These are phyloP conservation scores for Andrena cerasifolii DNA, from an alignment of 1,140 invertebrate species.

Conservation along the genomic window DNA sequence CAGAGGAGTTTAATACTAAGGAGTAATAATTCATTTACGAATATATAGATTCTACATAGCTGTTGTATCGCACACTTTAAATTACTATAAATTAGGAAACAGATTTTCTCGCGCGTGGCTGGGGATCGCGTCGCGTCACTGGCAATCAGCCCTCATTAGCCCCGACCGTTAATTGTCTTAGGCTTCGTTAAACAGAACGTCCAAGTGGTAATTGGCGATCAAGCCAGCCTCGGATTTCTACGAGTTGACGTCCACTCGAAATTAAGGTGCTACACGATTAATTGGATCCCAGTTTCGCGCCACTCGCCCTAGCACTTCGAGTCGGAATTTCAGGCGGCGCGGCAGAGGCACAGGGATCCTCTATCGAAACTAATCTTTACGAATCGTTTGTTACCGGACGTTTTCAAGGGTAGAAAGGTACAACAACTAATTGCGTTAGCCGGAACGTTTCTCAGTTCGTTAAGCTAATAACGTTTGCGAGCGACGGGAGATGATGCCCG, in stretches of 20 bases:
- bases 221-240: conserved; percentile 40
- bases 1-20: too few species aligned
- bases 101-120: background rate
- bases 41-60: too few species aligned
- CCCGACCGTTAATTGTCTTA: conserved; percentile 45
- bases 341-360: too few species aligned
- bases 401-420: conserved; percentile 32
- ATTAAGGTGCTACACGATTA: conserved; percentile 31
- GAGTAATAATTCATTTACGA: too few species aligned
- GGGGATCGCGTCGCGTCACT: background rate
- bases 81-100: too few species aligned
- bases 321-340: background rate
- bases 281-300: conserved; percentile 13
- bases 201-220: conserved; percentile 53
- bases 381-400: conserved; percentile 5
- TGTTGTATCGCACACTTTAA: too few species aligned
- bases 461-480: conserved; percentile 34
- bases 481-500: conserved; percentile 3
- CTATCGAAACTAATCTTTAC: background rate
- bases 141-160: conserved; percentile 10
- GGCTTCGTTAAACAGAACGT: conserved; percentile 45
- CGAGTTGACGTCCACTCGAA: conserved; percentile 11
- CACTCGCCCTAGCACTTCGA: background rate
- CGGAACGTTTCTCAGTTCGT: conserved; percentile 49
- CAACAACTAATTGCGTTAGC: conserved; percentile 31